Evolutionary conservation across 2,888 invertebrate genomes (phyloP).

Genomic region (Dicranocentrus wangi): DNA sequence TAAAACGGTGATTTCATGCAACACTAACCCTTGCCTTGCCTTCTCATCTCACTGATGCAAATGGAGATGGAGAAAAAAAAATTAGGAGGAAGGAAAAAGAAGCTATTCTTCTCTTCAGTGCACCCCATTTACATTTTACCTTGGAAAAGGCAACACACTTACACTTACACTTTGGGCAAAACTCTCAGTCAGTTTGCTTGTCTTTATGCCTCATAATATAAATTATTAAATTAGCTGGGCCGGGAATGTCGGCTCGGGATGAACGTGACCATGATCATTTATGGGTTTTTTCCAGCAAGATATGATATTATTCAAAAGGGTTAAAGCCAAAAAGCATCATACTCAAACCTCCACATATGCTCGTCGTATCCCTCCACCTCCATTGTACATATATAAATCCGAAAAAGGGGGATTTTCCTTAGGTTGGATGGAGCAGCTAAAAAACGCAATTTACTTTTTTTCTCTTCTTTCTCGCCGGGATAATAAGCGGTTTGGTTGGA

Average conservation of each 20-base stretch:
- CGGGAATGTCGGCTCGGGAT: conserved; percentile 58
- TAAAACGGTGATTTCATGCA: conserved; percentile 55
- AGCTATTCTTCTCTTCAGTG: conserved; percentile 37
- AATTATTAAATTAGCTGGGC: conserved; percentile 58
- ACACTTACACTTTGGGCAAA: conserved; percentile 38
- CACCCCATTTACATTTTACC: conserved; percentile 49
- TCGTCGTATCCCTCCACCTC: too few relatives aligned
- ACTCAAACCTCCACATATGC: too few relatives aligned
- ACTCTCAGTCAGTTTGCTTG: conserved; percentile 35
- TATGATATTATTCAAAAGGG: too few relatives aligned
- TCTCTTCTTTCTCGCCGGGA: background rate
- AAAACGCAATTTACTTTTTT: conserved; percentile 42
- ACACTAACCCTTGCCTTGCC: too few relatives aligned
- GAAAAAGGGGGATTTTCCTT: too few relatives aligned
- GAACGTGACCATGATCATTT: conserved; percentile 58
- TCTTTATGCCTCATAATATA: too few relatives aligned
- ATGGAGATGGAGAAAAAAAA: background rate
- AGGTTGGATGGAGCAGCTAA: too few relatives aligned
- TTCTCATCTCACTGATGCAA: conserved; percentile 4
- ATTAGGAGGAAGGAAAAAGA: background rate
- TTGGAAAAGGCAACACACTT: conserved; percentile 1
- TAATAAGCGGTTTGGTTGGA: background rate
- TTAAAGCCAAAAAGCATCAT: too few relatives aligned
- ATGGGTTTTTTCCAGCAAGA: conserved; percentile 7
- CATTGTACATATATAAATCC: too few relatives aligned